Percentiles rank a stretch among this genome's conserved stretches.
phyloP scores from a whole-genome alignment of 2,113 vertebrate genomes.

The Thalassoma bifasciatum region DNA sequence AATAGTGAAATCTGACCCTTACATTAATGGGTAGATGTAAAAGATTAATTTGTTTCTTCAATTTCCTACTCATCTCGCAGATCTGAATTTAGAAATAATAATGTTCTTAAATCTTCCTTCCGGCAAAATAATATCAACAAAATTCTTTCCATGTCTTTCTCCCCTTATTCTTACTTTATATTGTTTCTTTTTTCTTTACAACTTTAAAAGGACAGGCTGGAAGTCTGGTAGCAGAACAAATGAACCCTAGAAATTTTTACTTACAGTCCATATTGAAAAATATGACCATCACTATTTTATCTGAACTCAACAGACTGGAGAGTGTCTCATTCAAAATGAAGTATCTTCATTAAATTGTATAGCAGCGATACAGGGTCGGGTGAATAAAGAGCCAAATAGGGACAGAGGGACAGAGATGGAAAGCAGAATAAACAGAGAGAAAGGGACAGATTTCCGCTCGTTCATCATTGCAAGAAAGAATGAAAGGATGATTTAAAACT shows the following conservation, averaged over 20 bases:
- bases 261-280: not conserved
- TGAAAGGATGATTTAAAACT: slow-evolving; percentile 76
- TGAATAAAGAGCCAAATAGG: slow-evolving; percentile 32
- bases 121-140: too few relatives aligned
- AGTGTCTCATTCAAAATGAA: slow-evolving; percentile 44
- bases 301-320: slow-evolving; percentile 24
- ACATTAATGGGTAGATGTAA: too few relatives aligned
- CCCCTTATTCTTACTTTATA: not conserved
- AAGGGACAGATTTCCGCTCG: slow-evolving; percentile 58
- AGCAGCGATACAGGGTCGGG: slow-evolving; percentile 9
- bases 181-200: too few relatives aligned
- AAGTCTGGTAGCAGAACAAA: not conserved
- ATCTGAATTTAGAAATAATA: too few relatives aligned
- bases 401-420: slow-evolving; percentile 62
- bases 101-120: too few relatives aligned
- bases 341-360: slow-evolving; percentile 58
- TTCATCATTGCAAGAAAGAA: slow-evolving; percentile 57
- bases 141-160: not conserved
- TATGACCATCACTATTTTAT: slow-evolving; percentile 33
- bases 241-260: not conserved
- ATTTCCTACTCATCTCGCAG: too few relatives aligned
- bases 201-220: too few relatives aligned
- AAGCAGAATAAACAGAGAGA: slow-evolving; percentile 68
- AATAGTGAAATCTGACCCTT: too few relatives aligned
- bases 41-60: too few relatives aligned